Conservation (phyloP, 2,888 invertebrate species). For the Noctua janthe region DNA sequence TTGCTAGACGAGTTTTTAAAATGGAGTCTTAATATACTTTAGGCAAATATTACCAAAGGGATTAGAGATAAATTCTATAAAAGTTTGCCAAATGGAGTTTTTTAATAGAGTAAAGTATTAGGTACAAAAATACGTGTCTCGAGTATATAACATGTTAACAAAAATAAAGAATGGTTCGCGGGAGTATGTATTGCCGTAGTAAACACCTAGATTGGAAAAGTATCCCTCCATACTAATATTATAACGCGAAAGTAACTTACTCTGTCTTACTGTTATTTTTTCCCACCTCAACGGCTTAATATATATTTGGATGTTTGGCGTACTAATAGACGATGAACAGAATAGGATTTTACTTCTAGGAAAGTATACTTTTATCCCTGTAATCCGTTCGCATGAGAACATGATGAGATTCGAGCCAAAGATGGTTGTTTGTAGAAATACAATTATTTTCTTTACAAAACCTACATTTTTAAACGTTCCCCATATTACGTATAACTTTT, state of each 20-base stretch:
- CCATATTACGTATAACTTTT: background rate
- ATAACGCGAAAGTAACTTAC: background rate
- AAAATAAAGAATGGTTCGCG: background rate
- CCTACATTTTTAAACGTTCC: background rate
- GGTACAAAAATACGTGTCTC: background rate
- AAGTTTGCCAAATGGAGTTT: conserved; percentile 31
- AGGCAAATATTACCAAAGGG: conserved; percentile 20
- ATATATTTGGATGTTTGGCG: background rate
- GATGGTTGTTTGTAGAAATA: background rate
- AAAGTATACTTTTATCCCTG: background rate
- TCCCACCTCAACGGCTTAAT: background rate
- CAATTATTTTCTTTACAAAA: background rate
- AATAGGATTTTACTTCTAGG: too few relatives aligned
- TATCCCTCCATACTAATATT: too few relatives aligned
- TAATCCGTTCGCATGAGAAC: background rate
- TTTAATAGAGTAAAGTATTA: conserved; percentile 26
- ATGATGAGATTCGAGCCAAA: background rate
- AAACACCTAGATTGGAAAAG: background rate
- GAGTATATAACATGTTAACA: background rate
- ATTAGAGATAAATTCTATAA: conserved; percentile 18
- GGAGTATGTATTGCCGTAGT: background rate
- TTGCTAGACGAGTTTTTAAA: conserved; percentile 23
- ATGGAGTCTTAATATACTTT: conserved; percentile 33
- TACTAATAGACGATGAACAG: background rate
- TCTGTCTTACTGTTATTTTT: background rate